Evolutionary conservation across 2,888 invertebrate species (phyloP).

Genomic region (Sericinus montela): DNA sequence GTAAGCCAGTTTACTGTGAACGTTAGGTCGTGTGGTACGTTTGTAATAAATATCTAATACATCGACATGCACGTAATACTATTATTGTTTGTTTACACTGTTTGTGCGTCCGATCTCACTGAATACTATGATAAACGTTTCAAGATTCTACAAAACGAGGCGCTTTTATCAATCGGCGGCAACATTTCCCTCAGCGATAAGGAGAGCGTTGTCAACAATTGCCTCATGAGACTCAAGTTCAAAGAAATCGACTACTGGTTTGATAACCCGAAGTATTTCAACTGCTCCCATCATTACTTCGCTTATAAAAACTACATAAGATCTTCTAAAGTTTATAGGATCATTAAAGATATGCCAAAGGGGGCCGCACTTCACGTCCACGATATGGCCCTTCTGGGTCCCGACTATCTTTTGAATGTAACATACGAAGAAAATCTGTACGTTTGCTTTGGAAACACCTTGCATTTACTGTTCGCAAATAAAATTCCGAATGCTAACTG

Average conservation of each 20-base stretch:
- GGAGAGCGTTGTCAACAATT: conserved; percentile 75
- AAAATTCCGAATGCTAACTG: conserved; percentile 38
- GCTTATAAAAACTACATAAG: conserved; percentile 77
- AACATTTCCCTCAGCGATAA: conserved; percentile 60
- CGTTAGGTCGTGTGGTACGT: conserved; percentile 1
- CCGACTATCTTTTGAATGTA: conserved; percentile 81
- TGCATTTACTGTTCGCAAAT: conserved; percentile 46
- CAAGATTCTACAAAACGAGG: conserved; percentile 68
- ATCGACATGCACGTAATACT: conserved; percentile 25
- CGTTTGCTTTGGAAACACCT: conserved; percentile 52
- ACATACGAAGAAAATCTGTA: conserved; percentile 82
- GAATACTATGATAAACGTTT: conserved; percentile 49
- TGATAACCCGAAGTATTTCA: conserved; percentile 76
- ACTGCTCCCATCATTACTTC: conserved; percentile 84
- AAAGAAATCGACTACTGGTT: conserved; percentile 76
- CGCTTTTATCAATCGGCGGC: conserved; percentile 69
- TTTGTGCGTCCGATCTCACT: conserved; percentile 34
- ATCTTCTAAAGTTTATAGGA: conserved; percentile 81
- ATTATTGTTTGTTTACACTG: conserved; percentile 23
- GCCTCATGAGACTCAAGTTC: conserved; percentile 79
- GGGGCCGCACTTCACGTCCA: conserved; percentile 86
- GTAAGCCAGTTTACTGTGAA: conserved; percentile 1
- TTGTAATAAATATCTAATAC: background rate
- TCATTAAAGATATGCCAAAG: conserved; percentile 86
- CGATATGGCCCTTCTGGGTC: conserved; percentile 81